A percentile compares a stretch with the other conserved stretches of the same genome.
These are phyloP conservation scores for Rhynchophorus ferrugineus DNA, from an alignment of 1,140 invertebrate species.

Conservation along the genomic window DNA sequence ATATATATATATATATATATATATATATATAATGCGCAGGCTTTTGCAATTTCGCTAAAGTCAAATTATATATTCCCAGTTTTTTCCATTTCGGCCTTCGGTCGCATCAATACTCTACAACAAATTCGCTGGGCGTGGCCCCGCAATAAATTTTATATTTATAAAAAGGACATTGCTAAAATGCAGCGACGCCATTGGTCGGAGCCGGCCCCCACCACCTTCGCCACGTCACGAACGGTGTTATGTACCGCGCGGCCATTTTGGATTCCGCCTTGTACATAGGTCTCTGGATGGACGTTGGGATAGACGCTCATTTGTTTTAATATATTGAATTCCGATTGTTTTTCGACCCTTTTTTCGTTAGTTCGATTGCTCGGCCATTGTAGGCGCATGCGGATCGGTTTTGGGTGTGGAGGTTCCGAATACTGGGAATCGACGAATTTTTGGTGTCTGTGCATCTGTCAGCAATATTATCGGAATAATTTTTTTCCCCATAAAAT, in stretches of 20 bases:
- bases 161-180: slow-evolving; percentile 17
- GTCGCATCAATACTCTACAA: slow-evolving; percentile 14
- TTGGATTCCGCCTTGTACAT: slow-evolving; percentile 15
- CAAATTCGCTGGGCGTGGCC: slow-evolving; percentile 18
- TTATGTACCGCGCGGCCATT: slow-evolving; percentile 16
- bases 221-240: slow-evolving; percentile 7
- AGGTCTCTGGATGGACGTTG: slow-evolving; percentile 13
- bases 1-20: background rate
- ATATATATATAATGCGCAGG: background rate
- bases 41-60: slow-evolving; percentile 10
- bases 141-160: slow-evolving; percentile 22
- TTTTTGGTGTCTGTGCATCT: too few species aligned
- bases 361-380: background rate
- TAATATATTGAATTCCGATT: slow-evolving; percentile 11
- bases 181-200: slow-evolving; percentile 14
- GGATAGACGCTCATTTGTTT: slow-evolving; percentile 7
- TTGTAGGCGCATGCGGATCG: slow-evolving; percentile 4
- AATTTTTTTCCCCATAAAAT: too few species aligned
- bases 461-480: too few species aligned
- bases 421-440: background rate
- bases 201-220: background rate
- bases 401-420: slow-evolving; percentile 1
- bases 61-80: slow-evolving; percentile 13
- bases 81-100: slow-evolving; percentile 7
- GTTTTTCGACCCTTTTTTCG: slow-evolving; percentile 12